phyloP scores from a whole-genome alignment of 2,113 vertebrate species.

The Myodes glareolus region DNA sequence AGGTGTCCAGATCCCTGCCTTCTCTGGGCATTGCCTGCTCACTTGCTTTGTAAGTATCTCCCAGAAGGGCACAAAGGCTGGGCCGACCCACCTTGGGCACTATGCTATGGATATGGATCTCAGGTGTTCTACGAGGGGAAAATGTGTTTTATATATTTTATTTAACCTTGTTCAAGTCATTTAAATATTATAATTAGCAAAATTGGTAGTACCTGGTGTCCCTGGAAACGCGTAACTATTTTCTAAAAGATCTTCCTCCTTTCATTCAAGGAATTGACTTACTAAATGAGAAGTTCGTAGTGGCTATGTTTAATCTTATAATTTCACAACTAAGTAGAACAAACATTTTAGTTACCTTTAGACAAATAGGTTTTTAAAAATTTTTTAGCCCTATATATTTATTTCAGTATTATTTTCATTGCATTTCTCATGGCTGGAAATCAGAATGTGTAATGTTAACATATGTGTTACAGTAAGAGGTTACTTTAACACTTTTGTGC shows the following conservation, averaged over 20 bases:
- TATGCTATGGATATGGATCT: fast-evolving
- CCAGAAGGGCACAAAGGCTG: neutral
- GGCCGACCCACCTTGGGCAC: fast-evolving
- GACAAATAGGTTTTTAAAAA: neutral
- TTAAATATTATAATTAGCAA: neutral
- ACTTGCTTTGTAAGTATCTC: fast-evolving
- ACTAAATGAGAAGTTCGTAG: neutral
- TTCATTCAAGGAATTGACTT: neutral
- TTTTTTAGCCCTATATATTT: neutral
- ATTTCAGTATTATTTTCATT: neutral
- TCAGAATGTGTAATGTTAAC: neutral
- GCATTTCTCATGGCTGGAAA: neutral
- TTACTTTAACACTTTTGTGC: neutral
- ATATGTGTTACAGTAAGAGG: neutral
- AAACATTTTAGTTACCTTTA: neutral
- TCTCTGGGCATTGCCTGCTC: fast-evolving
- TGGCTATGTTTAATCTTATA: neutral
- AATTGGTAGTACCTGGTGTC: neutral
- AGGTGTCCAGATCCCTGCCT: neutral
- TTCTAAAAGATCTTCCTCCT: neutral
- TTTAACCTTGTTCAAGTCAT: neutral
- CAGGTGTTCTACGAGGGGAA: neutral
- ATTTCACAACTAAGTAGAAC: neutral
- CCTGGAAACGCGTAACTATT: neutral
- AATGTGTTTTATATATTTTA: neutral